Conservation (phyloP, 2,113 vertebrate genomes). For the Lonchura striata region DNA sequence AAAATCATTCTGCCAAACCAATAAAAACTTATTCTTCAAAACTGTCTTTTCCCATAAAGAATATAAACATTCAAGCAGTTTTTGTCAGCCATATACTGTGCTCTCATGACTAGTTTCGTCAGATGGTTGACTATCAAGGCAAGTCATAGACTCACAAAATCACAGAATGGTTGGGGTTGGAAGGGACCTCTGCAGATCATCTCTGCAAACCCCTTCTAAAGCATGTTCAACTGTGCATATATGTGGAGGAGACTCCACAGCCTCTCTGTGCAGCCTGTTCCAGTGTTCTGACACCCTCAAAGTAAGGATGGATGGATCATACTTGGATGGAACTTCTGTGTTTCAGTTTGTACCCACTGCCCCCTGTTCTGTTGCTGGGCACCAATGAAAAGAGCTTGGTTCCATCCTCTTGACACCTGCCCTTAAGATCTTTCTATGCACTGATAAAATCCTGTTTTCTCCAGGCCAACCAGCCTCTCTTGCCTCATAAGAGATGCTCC, state of each 20-base stretch:
- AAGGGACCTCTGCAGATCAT: neutral
- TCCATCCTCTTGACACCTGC: neutral
- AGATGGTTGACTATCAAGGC: neutral
- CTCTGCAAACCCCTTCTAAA: neutral
- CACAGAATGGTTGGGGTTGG: neutral
- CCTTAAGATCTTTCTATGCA: neutral
- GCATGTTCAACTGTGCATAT: neutral
- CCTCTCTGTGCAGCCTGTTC: neutral
- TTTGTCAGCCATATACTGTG: neutral
- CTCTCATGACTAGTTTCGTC: neutral
- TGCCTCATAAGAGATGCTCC: neutral
- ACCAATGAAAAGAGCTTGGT: neutral
- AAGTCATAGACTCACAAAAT: neutral
- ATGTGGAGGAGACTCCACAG: neutral
- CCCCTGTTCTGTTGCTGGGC: neutral
- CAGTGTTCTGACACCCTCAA: neutral
- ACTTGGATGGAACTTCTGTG: neutral
- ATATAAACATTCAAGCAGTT: neutral
- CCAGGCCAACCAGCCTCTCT: neutral
- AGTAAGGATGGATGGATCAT: neutral
- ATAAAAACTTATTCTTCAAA: slow-evolving; percentile 7
- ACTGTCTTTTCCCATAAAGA: neutral
- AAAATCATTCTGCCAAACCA: slow-evolving; percentile 7
- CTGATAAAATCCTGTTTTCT: neutral
- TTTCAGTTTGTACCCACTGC: neutral